Conservation (phyloP, 2,888 invertebrate species). For the Chalcosyrphus nemorum region DNA sequence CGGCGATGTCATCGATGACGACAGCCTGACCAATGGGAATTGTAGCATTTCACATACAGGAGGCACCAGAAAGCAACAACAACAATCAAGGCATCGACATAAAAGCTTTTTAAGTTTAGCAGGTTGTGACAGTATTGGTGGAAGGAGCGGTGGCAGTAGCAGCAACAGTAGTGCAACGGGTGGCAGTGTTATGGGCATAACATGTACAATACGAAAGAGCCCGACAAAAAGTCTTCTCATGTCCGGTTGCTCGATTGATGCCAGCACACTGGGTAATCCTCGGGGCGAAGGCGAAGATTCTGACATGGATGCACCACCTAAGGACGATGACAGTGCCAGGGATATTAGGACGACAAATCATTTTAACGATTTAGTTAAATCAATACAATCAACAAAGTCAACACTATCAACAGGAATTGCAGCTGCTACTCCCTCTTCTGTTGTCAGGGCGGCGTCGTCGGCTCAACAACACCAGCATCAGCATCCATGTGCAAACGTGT, state of each 20-base stretch:
- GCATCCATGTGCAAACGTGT: slow-evolving; percentile 73
- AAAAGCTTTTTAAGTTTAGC: slow-evolving; percentile 77
- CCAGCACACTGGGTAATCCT: slow-evolving; percentile 27
- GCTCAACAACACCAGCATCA: slow-evolving; percentile 51
- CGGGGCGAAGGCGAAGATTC: slow-evolving; percentile 64
- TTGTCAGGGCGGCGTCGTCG: too few relatives aligned
- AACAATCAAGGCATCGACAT: slow-evolving; percentile 74
- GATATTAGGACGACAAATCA: slow-evolving; percentile 74
- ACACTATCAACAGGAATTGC: slow-evolving; percentile 72
- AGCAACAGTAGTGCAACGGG: slow-evolving; percentile 62
- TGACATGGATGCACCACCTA: slow-evolving; percentile 66
- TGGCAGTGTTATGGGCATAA: slow-evolving; percentile 69
- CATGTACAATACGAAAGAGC: slow-evolving; percentile 65
- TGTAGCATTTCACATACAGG: slow-evolving; percentile 34
- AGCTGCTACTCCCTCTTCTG: slow-evolving; percentile 44
- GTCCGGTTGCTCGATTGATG: slow-evolving; percentile 68
- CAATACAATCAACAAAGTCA: slow-evolving; percentile 68
- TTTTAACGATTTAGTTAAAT: slow-evolving; percentile 71
- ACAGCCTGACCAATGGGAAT: slow-evolving; percentile 55
- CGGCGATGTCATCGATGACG: slow-evolving; percentile 47
- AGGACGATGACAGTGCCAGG: slow-evolving; percentile 55
- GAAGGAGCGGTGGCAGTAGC: slow-evolving; percentile 66
- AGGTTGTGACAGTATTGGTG: slow-evolving; percentile 64
- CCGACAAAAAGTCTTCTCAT: slow-evolving; percentile 67
- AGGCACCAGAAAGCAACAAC: slow-evolving; percentile 46